Evolutionary conservation across 2,113 vertebrate species (phyloP), one percentile per base, ranked within the genome.

Genomic region (Ardeotis arabs): DNA sequence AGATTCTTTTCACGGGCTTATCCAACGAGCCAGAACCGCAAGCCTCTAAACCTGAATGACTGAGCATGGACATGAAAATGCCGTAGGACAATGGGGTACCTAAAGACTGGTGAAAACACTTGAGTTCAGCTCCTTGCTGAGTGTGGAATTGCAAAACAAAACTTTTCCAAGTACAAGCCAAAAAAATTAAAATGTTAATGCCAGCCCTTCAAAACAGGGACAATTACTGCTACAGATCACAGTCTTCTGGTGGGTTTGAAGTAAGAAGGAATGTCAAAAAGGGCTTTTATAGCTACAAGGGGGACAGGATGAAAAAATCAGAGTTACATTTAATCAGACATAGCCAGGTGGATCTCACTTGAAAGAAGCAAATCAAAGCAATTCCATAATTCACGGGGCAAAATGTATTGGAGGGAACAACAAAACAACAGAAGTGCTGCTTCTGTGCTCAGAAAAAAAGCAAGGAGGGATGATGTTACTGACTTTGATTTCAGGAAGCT

Each of bases 81-180:
- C 4, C 4, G 1, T 13, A 62, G 19, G n/a, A 20, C 4, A 28
- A 19, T 0, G 12, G 20, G 22, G 6, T 22, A 14, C 4, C n/a
- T 18, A 20, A 69, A 80, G 7, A 7, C 12, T 19, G 29, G 19
- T 44, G 24, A 50, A 77, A 91, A 80, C 7, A 27, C 5, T n/a
- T 12, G n/a, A 70, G 20, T 27, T 81, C 39, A 37, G 1, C 12
- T 62, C 74, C 31, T 59, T 70, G 7, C 6, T 64, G 49, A 5
- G 2, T 39, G 10, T 49, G 31, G 37, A 81, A 69, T 4, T 41
- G 4, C 9, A 49, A 84, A 60, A 21, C 10, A 44, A 53, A 64
- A 0, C 5, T n/a, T 76, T 23, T 53, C 10, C 7, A 84, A 56
- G 39, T 5, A 16, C 0, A 10, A 79, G 25, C 6, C 4, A 23